Evolutionary conservation across 2,113 vertebrate genomes (phyloP), one percentile per base, ranked within the genome.

Genomic region (Echinops telfairi): DNA sequence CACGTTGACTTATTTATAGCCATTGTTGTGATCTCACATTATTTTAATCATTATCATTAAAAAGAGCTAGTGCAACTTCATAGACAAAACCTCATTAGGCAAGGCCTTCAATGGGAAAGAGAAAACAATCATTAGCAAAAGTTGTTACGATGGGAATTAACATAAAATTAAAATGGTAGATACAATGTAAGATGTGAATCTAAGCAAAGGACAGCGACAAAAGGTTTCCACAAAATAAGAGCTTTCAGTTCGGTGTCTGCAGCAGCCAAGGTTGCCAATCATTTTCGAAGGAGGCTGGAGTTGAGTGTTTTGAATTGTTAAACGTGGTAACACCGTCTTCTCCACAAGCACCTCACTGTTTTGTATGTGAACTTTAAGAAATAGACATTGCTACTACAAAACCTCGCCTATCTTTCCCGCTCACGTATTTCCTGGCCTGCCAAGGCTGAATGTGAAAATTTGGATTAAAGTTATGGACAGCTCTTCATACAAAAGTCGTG

Each of bases 121-220:
- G 88, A 83, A 80, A 84, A 80, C n/a, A 36, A 83, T 73, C 83
- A 82, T 71, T 70, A 57, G 58, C 47, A 70, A 89, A 81, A 86
- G 19, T 68, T 71, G 19, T 71, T 95, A 83, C 83, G 4, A 10
- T 81, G 22, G 70, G 60, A 93, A 90, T 68, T 75, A 83, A 75
- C 58, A 89, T 82, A 95, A 96, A 83, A 81, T 40, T 43, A 64
- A 91, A 89, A 75, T 77, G 27, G 31, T 64, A 93, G 81, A 88
- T 36, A 81, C 22, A 76, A 78, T 53, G 17, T 33, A 77, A 57
- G 12, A 78, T 43, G 22, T 78, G 78, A 95, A 70, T 53, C 71
- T 33, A 95, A 84, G 76, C 29, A 84, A 92, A 91, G 29, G 82
- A 60, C 27, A 96, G 60, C 53, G 92, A 87, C 36, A 94, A 95